These are phyloP conservation scores for Geococcyx californianus DNA, from an alignment of 2,113 vertebrate species.

Conservation along the genomic window DNA sequence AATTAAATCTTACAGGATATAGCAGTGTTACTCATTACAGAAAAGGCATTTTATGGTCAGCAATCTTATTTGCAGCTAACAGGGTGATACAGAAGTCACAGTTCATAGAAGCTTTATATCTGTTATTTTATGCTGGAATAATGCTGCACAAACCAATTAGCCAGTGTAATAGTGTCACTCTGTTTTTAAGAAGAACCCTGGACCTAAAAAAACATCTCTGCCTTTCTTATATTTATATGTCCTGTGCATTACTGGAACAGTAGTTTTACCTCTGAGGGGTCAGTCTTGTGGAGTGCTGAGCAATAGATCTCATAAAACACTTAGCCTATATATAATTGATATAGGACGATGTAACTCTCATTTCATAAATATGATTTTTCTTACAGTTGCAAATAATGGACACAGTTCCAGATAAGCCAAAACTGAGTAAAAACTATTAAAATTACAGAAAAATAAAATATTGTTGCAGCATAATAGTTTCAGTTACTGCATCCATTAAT, in stretches of 20 bases:
- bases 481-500: neutral
- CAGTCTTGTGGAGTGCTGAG: neutral
- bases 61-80: neutral
- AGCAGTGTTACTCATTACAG: neutral
- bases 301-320: neutral
- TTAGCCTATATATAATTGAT: neutral
- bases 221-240: neutral
- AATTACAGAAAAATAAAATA: neutral
- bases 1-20: constrained; percentile 9
- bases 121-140: constrained; percentile 19
- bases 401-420: neutral
- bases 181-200: neutral
- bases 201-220: neutral
- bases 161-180: neutral
- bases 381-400: neutral
- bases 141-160: neutral
- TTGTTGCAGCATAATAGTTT: neutral
- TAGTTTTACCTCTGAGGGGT: neutral
- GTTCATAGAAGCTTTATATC: neutral
- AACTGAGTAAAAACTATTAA: neutral
- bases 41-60: neutral
- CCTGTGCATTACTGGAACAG: neutral
- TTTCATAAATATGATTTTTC: neutral
- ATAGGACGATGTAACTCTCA: neutral
- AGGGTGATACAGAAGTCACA: neutral